Percentiles rank a stretch among this genome's conserved stretches.
Evolutionary conservation across 1,140 invertebrate genomes (phyloP).

Genomic region (Stenopsyche tienmushanensis): DNA sequence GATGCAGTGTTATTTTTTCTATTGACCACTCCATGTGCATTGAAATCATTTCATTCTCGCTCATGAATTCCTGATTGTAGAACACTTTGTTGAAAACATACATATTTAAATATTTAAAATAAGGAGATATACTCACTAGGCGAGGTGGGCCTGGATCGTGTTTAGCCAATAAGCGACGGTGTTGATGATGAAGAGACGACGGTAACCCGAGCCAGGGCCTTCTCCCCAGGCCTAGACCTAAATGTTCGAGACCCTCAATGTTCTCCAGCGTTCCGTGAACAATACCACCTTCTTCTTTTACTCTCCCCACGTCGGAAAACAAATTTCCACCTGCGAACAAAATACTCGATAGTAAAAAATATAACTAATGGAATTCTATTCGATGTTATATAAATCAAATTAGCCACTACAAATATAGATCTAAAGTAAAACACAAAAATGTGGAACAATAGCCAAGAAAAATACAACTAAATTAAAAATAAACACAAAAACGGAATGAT

Average conservation of each 20-base stretch:
- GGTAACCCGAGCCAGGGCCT: constrained; percentile 30
- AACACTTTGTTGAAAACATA: too few species aligned
- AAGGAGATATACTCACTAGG: constrained; percentile 27
- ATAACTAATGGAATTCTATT: too few species aligned
- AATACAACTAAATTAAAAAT: too few species aligned
- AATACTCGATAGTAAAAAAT: neutral
- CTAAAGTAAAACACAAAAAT: too few species aligned
- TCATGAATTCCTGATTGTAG: too few species aligned
- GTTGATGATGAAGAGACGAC: constrained; percentile 27
- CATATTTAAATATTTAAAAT: too few species aligned
- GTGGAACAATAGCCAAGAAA: too few species aligned
- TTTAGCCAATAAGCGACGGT: constrained; percentile 33
- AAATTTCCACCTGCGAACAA: constrained; percentile 4
- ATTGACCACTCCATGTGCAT: too few species aligned
- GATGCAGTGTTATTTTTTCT: too few species aligned
- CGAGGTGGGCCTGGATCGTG: constrained; percentile 38
- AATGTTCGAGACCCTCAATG: neutral
- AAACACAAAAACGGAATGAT: neutral
- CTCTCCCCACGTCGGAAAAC: constrained; percentile 6
- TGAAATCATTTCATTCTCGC: too few species aligned
- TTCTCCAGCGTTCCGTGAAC: constrained; percentile 6
- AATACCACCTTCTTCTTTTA: constrained; percentile 13
- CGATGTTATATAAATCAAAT: too few species aligned
- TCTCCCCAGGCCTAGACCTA: constrained; percentile 15
- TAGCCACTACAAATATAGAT: too few species aligned